Conservation (phyloP, 2,888 invertebrate genomes). For the Euphydryas editha region DNA sequence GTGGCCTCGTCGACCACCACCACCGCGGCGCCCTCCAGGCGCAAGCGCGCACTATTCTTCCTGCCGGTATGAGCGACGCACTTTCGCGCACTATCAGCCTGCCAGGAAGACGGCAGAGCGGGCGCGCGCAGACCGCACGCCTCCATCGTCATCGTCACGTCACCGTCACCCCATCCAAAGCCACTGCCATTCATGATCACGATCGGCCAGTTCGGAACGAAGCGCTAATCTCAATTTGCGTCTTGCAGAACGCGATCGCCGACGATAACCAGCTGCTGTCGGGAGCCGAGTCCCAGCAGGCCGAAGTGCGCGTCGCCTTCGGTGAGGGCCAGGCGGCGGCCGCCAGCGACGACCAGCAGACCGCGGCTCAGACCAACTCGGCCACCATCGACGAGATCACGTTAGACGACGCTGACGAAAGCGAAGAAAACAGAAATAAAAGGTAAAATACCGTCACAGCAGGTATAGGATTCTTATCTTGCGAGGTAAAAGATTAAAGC, state of each 20-base stretch:
- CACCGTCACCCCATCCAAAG: conserved; percentile 50
- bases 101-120: conserved; percentile 76
- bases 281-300: conserved; percentile 85
- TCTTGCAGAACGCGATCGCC: conserved; percentile 68
- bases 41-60: conserved; percentile 66
- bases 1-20: conserved; percentile 48
- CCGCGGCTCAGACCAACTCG: conserved; percentile 84
- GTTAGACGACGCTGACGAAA: conserved; percentile 87
- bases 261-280: conserved; percentile 79
- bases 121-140: conserved; percentile 67
- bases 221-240: conserved; percentile 25
- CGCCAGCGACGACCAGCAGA: conserved; percentile 63
- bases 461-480: too few species aligned
- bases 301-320: conserved; percentile 85
- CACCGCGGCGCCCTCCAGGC: conserved; percentile 49
- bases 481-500: too few species aligned
- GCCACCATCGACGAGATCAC: conserved; percentile 88
- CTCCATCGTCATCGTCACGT: conserved; percentile 51
- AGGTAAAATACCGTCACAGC: conserved; percentile 64
- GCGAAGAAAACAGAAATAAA: conserved; percentile 92
- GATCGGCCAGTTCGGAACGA: conserved; percentile 14
- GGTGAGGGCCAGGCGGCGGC: conserved; percentile 61
- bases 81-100: conserved; percentile 75
- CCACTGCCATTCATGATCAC: conserved; percentile 53
- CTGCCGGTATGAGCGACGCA: conserved; percentile 73